Conservation (phyloP, 2,888 invertebrate genomes). For the Hirudinaria manillensis region DNA sequence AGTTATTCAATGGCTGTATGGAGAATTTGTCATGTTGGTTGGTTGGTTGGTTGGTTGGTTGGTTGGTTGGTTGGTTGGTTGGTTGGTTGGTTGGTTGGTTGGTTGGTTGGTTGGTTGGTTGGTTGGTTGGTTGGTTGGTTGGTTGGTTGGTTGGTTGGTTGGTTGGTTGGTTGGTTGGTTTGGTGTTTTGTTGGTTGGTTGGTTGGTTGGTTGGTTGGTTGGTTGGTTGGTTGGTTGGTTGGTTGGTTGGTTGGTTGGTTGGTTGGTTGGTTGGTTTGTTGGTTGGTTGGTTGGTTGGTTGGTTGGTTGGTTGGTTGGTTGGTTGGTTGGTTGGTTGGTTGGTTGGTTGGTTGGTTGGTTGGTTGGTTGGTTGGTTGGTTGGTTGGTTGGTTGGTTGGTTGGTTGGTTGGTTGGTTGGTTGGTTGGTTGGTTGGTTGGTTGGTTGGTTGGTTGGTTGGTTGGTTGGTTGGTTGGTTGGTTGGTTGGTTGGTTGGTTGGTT, state of each 20-base stretch:
- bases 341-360: not conserved
- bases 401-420: not conserved
- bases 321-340: not conserved
- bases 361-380: not conserved
- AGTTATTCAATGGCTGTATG: too few species aligned
- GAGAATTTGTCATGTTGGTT: too few species aligned
- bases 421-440: not conserved
- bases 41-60: too few species aligned
- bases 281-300: not conserved
- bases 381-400: not conserved
- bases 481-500: not conserved
- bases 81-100: too few species aligned
- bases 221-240: not conserved
- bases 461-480: not conserved
- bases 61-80: too few species aligned
- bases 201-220: not conserved
- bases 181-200: not conserved
- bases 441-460: not conserved
- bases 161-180: constrained; percentile 1
- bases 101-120: not conserved
- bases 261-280: not conserved
- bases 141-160: not conserved
- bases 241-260: not conserved
- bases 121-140: not conserved
- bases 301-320: not conserved